Evolutionary conservation across 2,797 vertebrate species (phyloP).

Genomic region (Lagorchestes hirsutus): DNA sequence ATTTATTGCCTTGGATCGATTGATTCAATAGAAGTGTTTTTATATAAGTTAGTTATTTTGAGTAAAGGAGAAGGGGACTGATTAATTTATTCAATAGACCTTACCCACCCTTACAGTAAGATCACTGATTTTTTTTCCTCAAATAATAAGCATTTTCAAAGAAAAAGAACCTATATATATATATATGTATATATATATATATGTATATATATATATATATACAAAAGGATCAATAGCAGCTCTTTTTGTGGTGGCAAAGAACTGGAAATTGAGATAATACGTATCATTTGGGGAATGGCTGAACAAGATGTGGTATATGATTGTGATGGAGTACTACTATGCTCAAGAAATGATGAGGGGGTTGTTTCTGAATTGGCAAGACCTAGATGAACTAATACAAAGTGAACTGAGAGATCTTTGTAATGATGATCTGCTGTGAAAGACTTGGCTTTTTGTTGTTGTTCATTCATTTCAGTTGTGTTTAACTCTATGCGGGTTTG

Average conservation of each 20-base stretch:
- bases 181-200: too few relatives aligned
- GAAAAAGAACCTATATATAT: not conserved
- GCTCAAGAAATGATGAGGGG: not conserved
- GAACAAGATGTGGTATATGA: not conserved
- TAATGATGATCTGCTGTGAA: not conserved
- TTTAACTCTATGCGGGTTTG: not conserved
- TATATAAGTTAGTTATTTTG: not conserved
- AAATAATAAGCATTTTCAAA: not conserved
- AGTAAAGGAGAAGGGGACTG: not conserved
- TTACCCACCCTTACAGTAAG: not conserved
- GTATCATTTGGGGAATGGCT: not conserved
- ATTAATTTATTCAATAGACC: not conserved
- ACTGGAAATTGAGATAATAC: not conserved
- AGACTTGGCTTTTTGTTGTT: not conserved
- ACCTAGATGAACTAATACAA: not conserved
- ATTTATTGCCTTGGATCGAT: not conserved
- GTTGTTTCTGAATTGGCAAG: not conserved
- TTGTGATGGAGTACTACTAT: not conserved
- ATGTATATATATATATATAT: not conserved
- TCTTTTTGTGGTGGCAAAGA: not conserved
- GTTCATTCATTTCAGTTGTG: not conserved
- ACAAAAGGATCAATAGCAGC: not conserved
- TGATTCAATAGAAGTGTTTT: not conserved
- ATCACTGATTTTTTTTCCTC: not conserved
- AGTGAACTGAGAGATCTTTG: not conserved